Percentiles rank a stretch among this genome's conserved stretches.
phyloP scores from a whole-genome alignment of 1,140 invertebrate genomes.

The Saccostrea echinata region DNA sequence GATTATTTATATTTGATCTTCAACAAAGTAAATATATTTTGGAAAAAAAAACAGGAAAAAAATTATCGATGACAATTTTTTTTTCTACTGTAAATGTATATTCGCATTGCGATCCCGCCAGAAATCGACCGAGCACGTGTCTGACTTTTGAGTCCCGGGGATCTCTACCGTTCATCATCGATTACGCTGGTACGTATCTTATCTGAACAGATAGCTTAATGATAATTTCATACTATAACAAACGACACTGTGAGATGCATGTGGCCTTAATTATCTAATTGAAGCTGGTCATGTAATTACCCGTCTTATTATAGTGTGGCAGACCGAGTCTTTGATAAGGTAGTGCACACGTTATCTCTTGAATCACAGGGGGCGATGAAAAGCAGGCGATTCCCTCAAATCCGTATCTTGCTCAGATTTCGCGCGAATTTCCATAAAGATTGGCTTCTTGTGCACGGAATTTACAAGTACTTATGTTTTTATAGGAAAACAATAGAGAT shows the following conservation, averaged over 20 bases:
- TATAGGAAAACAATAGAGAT: too few relatives aligned
- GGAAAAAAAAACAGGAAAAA: too few relatives aligned
- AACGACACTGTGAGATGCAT: not conserved
- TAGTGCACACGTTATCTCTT: not conserved
- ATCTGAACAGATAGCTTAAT: not conserved
- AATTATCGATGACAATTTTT: not conserved
- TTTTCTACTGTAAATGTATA: not conserved
- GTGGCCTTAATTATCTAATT: slow-evolving; percentile 32
- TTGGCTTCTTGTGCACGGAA: too few relatives aligned
- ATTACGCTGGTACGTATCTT: not conserved
- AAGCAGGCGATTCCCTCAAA: not conserved
- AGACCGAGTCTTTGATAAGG: slow-evolving; percentile 10
- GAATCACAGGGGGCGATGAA: slow-evolving; percentile 9
- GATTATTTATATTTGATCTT: too few relatives aligned
- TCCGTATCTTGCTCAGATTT: not conserved
- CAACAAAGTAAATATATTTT: too few relatives aligned
- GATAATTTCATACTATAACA: not conserved
- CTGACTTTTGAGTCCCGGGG: not conserved
- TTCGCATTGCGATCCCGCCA: not conserved
- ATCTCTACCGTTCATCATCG: not conserved
- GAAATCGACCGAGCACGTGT: not conserved
- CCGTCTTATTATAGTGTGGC: slow-evolving; percentile 10
- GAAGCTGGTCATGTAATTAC: slow-evolving; percentile 31
- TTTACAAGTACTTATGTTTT: too few relatives aligned
- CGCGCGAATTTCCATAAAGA: not conserved